A percentile compares a stretch with the other conserved stretches of the same genome.
phyloP scores from a whole-genome alignment of 2,888 invertebrate genomes.

The Drosophila fulvimacula region DNA sequence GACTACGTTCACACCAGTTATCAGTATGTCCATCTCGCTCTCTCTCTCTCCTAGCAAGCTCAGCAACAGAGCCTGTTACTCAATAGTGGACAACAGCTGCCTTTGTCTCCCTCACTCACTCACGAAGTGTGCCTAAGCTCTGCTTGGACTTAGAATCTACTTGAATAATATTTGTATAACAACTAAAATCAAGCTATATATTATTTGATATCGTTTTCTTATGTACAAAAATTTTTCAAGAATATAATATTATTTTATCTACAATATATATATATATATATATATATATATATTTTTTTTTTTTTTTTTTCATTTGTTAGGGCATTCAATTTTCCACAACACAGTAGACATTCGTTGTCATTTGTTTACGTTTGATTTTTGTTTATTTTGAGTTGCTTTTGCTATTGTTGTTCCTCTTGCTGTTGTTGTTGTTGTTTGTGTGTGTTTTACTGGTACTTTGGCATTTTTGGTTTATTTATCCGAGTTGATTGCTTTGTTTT shows the following conservation, averaged over 20 bases:
- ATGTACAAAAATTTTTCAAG: not conserved
- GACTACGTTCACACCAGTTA: too few relatives aligned
- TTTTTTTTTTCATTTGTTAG: conserved; percentile 3
- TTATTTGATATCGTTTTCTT: not conserved
- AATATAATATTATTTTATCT: not conserved
- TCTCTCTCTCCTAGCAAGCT: too few relatives aligned
- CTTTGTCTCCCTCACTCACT: too few relatives aligned
- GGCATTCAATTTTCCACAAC: not conserved
- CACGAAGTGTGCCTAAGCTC: too few relatives aligned
- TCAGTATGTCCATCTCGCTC: too few relatives aligned
- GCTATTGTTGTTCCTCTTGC: conserved; percentile 13
- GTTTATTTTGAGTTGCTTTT: conserved; percentile 44
- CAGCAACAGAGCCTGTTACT: too few relatives aligned
- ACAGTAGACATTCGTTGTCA: not conserved
- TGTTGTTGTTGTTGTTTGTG: conserved; percentile 15
- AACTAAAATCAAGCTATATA: not conserved
- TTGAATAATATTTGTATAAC: not conserved
- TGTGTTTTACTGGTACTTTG: conserved; percentile 66
- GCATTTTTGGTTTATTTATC: conserved; percentile 78
- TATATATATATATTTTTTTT: too few relatives aligned
- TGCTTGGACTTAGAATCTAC: not conserved
- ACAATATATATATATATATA: too few relatives aligned
- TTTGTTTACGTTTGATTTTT: conserved; percentile 40
- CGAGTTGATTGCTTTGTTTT: conserved; percentile 80
- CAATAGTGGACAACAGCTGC: too few relatives aligned